Conservation (phyloP, 2,113 vertebrate species). For the Psittacula cyanocephala region DNA sequence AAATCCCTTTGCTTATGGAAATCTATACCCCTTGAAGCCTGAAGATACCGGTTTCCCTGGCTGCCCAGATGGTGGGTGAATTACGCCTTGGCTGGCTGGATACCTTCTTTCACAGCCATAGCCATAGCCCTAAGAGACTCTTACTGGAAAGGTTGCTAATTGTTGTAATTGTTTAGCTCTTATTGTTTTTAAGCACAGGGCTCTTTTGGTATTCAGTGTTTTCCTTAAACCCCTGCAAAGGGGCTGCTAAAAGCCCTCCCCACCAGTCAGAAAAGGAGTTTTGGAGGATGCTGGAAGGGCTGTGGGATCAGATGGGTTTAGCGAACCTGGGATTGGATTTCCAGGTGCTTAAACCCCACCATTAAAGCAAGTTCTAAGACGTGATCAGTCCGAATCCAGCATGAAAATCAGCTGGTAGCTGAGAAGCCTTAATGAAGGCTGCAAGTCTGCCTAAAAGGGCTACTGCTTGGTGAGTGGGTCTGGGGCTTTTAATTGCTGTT, state of each 20-base stretch:
- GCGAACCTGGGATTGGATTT: neutral
- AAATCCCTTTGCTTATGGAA: slow-evolving; percentile 2
- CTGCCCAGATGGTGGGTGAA: neutral
- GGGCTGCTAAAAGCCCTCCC: neutral
- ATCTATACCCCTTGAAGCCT: neutral
- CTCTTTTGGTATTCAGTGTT: neutral
- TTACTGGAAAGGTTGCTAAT: neutral
- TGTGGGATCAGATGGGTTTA: neutral
- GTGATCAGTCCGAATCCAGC: neutral
- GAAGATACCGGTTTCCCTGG: neutral
- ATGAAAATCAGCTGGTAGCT: neutral
- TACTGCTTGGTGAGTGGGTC: neutral
- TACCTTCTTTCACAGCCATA: neutral
- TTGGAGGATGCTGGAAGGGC: neutral
- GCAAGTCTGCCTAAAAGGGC: slow-evolving; percentile 3
- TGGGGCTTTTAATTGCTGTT: slow-evolving; percentile 15
- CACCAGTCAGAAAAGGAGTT: neutral
- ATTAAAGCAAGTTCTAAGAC: neutral
- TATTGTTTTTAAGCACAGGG: neutral
- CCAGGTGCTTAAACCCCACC: neutral
- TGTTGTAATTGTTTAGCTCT: neutral
- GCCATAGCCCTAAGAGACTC: neutral
- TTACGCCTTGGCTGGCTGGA: neutral
- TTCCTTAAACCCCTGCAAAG: neutral
- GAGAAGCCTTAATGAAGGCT: slow-evolving; percentile 7